Base-by-base conservation (phyloP, 2,888 invertebrate genomes). In the Microplitis deprimator region DNA sequence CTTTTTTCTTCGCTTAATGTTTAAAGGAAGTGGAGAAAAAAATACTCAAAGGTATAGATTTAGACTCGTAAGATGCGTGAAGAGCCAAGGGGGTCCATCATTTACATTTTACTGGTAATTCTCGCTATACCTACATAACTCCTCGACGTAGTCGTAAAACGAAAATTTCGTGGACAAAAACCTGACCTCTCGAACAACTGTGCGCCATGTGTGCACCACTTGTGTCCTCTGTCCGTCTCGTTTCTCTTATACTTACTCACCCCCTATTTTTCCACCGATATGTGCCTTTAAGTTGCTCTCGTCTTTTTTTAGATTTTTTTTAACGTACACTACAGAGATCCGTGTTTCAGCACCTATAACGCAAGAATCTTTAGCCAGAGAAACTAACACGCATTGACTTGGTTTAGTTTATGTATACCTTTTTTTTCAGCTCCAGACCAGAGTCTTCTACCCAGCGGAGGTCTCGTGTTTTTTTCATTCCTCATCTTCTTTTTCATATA, bases 151-250 rank as follows among this genome's bases (percentile, higher is more conserved):
- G 87, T 86, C 85, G 87, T 88, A 86, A 88, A 88, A 86, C 86
- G 81, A 82, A 86, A 87, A 85, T 84, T 83, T 83, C 82, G 84
- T 83, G 85, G 84, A 88, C 86, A 89, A 89, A 89, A 89, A 89
- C 86, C 88, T 89, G 89, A 89, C 88, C 89, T 89, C 89, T 89
- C 86, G 86, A 89, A 87, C 89, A 89, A 89, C 88, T 89, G 89
- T 85, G 87, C 89, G 81, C 88, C 89, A 89, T 89, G 88, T 89
- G 89, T 87, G 86, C 86, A 83, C 88, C 89, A 89, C 89, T 89
- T 89, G 89, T 84, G 88, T 83, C 79, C 81, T 80, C 83, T 79
- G 80, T 75, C 79, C 82, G 62, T 13, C 13, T 71, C 64, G 61
- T 79, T 81, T 79, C 79, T 81, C 79, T 80, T 81, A 79, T 77